Conservation (phyloP, 2,113 vertebrate species). For the Neoarius graeffei region DNA sequence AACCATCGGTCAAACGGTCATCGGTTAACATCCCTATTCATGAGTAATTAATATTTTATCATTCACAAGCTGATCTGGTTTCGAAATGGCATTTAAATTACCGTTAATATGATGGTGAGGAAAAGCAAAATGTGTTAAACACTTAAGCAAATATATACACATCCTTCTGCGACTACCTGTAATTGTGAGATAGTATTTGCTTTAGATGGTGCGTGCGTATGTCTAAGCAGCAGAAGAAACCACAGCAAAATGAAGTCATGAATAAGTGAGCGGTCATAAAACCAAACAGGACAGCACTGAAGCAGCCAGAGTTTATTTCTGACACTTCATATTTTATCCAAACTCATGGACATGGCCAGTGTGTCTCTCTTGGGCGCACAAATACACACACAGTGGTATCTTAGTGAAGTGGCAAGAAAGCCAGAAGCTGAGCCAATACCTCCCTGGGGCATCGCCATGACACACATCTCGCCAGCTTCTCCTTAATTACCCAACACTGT, state of each 20-base stretch:
- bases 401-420: slow-evolving; percentile 5
- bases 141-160: neutral
- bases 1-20: no score
- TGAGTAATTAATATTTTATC: neutral
- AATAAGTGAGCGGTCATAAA: neutral
- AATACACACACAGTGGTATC: neutral
- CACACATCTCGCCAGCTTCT: slow-evolving; percentile 26
- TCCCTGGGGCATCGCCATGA: slow-evolving; percentile 37
- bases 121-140: neutral
- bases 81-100: neutral
- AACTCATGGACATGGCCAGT: neutral
- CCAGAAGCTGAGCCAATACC: slow-evolving; percentile 39
- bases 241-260: neutral
- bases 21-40: no score
- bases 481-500: slow-evolving; percentile 44
- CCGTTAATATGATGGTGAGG: slow-evolving; percentile 15
- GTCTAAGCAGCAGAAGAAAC: neutral
- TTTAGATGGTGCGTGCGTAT: neutral
- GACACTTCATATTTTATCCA: neutral
- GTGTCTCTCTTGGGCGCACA: neutral
- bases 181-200: neutral
- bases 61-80: neutral
- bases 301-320: neutral
- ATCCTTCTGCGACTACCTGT: neutral
- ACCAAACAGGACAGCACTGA: neutral